Evolutionary conservation across 1,140 invertebrate species (phyloP), one percentile per base, ranked within the genome.

Genomic region (Acromyrmex charruanus): DNA sequence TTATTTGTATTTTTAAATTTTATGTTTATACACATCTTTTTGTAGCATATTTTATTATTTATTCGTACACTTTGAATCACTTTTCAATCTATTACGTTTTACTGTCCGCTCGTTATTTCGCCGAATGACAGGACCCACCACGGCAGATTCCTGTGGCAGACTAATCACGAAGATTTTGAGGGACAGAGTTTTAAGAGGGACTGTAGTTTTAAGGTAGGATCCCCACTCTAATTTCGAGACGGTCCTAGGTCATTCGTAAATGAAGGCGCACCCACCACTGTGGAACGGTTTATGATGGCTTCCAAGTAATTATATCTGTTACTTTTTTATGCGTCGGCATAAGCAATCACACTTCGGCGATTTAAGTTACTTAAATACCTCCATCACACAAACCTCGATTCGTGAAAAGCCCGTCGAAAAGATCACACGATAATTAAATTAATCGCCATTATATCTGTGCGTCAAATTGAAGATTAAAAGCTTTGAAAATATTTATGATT

Each of bases 241-340:
- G 87, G 49, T 86, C 69, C 14, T n/a, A 16, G 25, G 39, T 55
- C 81, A 59, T 66, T 18, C 74, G 25, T 82, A 90, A 90, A 88
- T 53, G 75, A 89, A 69, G 53, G 55, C 31, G 25, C 59, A 74
- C 59, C 66, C 59, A 77, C 44, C 77, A 55, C 77, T 49, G 39
- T 35, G 51, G 39, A 85, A 51, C 53, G 51, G 72, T 89, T 89
- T 86, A 91, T 55, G 71, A 87, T 16, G 16, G 63, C 44, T 89
- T 77, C 16, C 53, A 75, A 74, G 77, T 88, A 86, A 87, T 91
- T 53, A 87, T 87, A 87, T 87, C 72, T 49, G 10, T 49, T 65
- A 72, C 21, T 16, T 39, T 59, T 80, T 66, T 35, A 31, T 44
- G 18, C 7, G 16, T 25, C 28, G 10, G 4, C 10, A 49, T 74